Evolutionary conservation across 1,140 invertebrate genomes (phyloP).

Genomic region (Polypedilum pembai): DNA sequence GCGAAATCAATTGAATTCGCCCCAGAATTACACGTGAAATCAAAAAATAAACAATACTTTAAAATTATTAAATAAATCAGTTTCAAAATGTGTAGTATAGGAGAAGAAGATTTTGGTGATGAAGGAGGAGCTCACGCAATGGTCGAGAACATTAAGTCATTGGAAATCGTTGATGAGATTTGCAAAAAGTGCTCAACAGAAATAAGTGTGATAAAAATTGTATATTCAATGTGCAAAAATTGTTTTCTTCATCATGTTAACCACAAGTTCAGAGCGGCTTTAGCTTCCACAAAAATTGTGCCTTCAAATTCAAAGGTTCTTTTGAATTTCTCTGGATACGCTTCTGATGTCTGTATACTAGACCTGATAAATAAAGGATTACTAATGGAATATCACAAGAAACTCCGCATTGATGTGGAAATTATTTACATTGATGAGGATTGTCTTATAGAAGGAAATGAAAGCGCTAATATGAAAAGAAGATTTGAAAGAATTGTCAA

Average conservation of each 20-base stretch:
- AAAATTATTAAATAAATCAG: too few relatives aligned
- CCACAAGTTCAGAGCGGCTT: slow-evolving; percentile 41
- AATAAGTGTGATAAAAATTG: slow-evolving; percentile 35
- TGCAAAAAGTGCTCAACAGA: slow-evolving; percentile 37
- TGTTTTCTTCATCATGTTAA: slow-evolving; percentile 38
- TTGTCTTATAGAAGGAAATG: slow-evolving; percentile 33
- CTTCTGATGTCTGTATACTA: slow-evolving; percentile 36
- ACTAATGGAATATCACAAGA: slow-evolving; percentile 38
- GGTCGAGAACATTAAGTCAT: slow-evolving; percentile 30
- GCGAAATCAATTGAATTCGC: slow-evolving; percentile 2
- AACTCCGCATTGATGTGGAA: slow-evolving; percentile 36
- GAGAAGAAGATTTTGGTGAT: slow-evolving; percentile 41
- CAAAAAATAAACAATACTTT: neutral
- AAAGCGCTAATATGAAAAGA: neutral
- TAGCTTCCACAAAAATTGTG: slow-evolving; percentile 39
- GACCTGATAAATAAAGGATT: slow-evolving; percentile 40
- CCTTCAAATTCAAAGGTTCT: slow-evolving; percentile 37
- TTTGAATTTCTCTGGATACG: slow-evolving; percentile 37
- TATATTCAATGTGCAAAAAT: slow-evolving; percentile 35
- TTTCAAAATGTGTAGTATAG: slow-evolving; percentile 39
- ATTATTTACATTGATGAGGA: slow-evolving; percentile 39
- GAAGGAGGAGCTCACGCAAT: slow-evolving; percentile 39
- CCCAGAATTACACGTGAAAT: neutral
- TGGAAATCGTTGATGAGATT: slow-evolving; percentile 16
- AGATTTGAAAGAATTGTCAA: neutral